A percentile compares a stretch with the other conserved stretches of the same genome.
These are phyloP conservation scores for Napeogenes inachia DNA, from an alignment of 2,888 invertebrate genomes.

Conservation along the genomic window DNA sequence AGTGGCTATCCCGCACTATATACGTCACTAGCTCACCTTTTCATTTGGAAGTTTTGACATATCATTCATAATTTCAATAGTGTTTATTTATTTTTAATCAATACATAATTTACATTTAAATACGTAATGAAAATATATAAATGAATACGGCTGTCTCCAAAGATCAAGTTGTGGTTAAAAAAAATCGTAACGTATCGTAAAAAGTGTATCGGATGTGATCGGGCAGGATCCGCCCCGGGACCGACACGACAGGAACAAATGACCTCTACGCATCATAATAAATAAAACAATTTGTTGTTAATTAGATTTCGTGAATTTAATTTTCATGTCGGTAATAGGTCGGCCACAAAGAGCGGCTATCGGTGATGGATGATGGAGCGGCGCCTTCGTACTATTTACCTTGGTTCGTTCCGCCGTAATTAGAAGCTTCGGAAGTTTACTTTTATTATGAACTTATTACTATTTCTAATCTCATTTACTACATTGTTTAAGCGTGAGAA, in stretches of 20 bases:
- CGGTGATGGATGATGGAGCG: slow-evolving; percentile 75
- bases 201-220: slow-evolving; percentile 37
- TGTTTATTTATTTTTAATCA: slow-evolving; percentile 16
- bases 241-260: slow-evolving; percentile 71
- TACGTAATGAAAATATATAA: no score
- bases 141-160: slow-evolving; percentile 39
- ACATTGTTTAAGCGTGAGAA: slow-evolving; percentile 35
- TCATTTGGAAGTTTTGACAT: slow-evolving; percentile 21
- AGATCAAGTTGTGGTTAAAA: slow-evolving; percentile 39
- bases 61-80: slow-evolving; percentile 24
- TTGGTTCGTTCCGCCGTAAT: slow-evolving; percentile 56
- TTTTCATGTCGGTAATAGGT: slow-evolving; percentile 77
- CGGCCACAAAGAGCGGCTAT: slow-evolving; percentile 72
- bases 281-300: slow-evolving; percentile 78
- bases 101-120: slow-evolving; percentile 24
- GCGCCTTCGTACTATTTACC: slow-evolving; percentile 71
- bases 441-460: slow-evolving; percentile 69
- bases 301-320: slow-evolving; percentile 79
- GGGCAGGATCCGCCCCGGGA: slow-evolving; percentile 66
- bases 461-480: slow-evolving; percentile 70
- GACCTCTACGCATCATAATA: slow-evolving; percentile 76
- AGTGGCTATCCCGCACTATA: slow-evolving; percentile 46
- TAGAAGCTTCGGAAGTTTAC: slow-evolving; percentile 73
- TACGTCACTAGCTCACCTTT: slow-evolving; percentile 43
- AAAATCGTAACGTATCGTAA: slow-evolving; percentile 33